Evolutionary conservation across 1,140 invertebrate species (phyloP).

Genomic region (Drosophila varians): DNA sequence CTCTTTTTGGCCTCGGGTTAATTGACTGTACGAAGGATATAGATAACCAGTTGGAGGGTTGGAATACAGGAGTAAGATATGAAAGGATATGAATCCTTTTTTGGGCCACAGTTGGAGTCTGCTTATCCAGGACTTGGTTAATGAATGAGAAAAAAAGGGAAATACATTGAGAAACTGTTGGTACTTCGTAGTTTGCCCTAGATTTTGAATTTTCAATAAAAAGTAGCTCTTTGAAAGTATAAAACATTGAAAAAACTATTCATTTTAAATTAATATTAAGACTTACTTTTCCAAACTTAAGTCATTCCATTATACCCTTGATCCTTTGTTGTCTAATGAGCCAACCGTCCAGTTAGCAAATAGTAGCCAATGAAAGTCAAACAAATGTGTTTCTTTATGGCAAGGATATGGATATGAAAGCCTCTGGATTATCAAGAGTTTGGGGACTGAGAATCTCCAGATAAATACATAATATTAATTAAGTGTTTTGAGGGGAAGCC

Average conservation of each 20-base stretch:
- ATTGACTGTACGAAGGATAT: slow-evolving; percentile 61
- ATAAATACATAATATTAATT: slow-evolving; percentile 55
- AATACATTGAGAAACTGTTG: background rate
- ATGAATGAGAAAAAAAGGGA: slow-evolving; percentile 6
- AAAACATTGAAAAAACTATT: too few relatives aligned
- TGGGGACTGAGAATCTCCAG: slow-evolving; percentile 13
- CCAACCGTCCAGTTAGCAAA: slow-evolving; percentile 47
- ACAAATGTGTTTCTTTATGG: slow-evolving; percentile 49
- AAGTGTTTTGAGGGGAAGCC: slow-evolving; percentile 40
- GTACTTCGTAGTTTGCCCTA: background rate
- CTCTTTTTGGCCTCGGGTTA: slow-evolving; percentile 74
- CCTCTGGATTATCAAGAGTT: slow-evolving; percentile 8
- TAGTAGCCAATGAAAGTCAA: slow-evolving; percentile 71
- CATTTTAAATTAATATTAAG: too few relatives aligned
- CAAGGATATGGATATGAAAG: slow-evolving; percentile 25
- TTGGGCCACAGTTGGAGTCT: slow-evolving; percentile 36
- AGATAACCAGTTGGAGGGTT: slow-evolving; percentile 10
- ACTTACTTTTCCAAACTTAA: background rate
- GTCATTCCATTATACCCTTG: slow-evolving; percentile 9
- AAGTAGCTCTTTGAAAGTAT: too few relatives aligned
- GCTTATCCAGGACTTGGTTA: slow-evolving; percentile 18
- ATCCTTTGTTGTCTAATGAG: background rate
- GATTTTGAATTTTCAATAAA: too few relatives aligned
- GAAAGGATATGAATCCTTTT: slow-evolving; percentile 46
- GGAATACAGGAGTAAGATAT: slow-evolving; percentile 23